Evolutionary conservation across 2,113 vertebrate species (phyloP), one percentile per base, ranked within the genome.

Genomic region (Engraulis encrasicolus): DNA sequence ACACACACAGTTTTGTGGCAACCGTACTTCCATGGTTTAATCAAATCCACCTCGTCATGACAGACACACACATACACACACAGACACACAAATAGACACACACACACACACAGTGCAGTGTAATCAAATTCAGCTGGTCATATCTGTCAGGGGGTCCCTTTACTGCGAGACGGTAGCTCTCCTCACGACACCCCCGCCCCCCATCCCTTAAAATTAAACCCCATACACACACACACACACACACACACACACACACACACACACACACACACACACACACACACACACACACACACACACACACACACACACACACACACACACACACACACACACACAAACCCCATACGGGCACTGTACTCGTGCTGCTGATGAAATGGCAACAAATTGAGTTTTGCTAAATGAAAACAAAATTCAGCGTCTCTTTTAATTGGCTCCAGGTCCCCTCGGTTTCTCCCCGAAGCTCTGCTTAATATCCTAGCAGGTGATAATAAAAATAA

Each of bases 371-470:
- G 85, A 89, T 84, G 79, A 82, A 87, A 81, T 85, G 78, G 80
- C 83, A 84, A 79, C 83, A 87, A 89, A 89, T 87, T 86, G 74
- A 86, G 82, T 86, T 79, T 80, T 14, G 79, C 78, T 38, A 87
- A 87, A 89, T 87, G 79, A 87, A 89, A 88, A 88, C 82, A 61
- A 71, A 83, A 89, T 89, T 85, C 87, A 50, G 83, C 19, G 84
- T 77, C 79, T 84, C 12, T 80, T 83, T 82, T 87, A 86, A 88
- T 89, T 45, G 78, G 82, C 79, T 85, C 78, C 7, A 1, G 49
- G 50, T 86, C 87, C 79, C 82, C 50, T 6, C n/a, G n/a, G 83
- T 50, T 20, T 50, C 66, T 74, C 34, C 71, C 83, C 81, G 61
- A 79, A 85, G 71, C 48, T 54, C n/a, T 74, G 83, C 78, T 48